phyloP scores from a whole-genome alignment of 2,113 vertebrate genomes.

The Nycticryphes semicollaris region DNA sequence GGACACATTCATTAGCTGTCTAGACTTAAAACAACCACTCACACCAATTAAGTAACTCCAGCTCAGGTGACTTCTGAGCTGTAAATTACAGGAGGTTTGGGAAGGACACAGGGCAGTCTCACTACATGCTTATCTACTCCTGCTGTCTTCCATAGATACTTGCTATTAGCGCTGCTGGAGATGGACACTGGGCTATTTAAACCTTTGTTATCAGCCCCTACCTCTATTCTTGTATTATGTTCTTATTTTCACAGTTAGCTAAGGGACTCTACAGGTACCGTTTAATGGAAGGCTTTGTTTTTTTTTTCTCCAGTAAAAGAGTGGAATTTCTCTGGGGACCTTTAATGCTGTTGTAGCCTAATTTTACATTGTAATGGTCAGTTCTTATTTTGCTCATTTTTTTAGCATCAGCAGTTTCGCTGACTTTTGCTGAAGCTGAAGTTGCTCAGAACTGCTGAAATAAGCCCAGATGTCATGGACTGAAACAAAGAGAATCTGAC shows the following conservation, averaged over 20 bases:
- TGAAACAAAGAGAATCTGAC: constrained; percentile 10
- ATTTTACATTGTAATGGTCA: background rate
- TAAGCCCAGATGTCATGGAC: background rate
- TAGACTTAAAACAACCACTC: background rate
- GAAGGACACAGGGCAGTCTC: background rate
- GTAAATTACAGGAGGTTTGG: background rate
- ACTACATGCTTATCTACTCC: background rate
- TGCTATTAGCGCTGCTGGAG: background rate
- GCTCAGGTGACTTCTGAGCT: background rate
- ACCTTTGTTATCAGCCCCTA: background rate
- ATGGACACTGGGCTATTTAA: background rate
- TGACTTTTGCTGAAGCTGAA: background rate
- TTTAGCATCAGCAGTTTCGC: background rate
- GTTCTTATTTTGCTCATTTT: background rate
- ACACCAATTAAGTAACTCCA: background rate
- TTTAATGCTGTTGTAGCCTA: background rate
- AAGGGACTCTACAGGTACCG: background rate
- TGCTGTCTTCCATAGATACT: background rate
- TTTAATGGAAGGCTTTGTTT: background rate
- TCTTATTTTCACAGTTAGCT: background rate
- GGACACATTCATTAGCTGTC: background rate
- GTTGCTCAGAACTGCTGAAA: background rate
- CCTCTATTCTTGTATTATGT: background rate
- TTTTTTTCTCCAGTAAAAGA: background rate
- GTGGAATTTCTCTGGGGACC: background rate